Evolutionary conservation across 2,113 vertebrate genomes (phyloP).

Genomic region (rat (Rattus norvegicus)): GRCr8 NC_086020.1:66988001-66988500

Average conservation of each 20-base stretch:
- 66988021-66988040: slow-evolving; percentile 50
- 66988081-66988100: neutral
- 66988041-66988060: slow-evolving; percentile 41
- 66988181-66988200: slow-evolving; percentile 4
- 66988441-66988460: neutral
- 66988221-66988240: slow-evolving; percentile 34
- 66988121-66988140: slow-evolving; percentile 42
- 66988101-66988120: slow-evolving; percentile 11
- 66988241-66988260: neutral
- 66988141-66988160: slow-evolving; percentile 52
- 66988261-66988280: neutral
- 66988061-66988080: slow-evolving; percentile 22
- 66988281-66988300: neutral
- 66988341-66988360: neutral
- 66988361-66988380: neutral
- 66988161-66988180: slow-evolving; percentile 62
- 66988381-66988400: neutral
- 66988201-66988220: slow-evolving; percentile 25
- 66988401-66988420: neutral
- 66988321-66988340: neutral
- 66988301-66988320: neutral
- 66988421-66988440: neutral
- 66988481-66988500: neutral
- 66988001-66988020: slow-evolving; percentile 66
- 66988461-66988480: neutral